Evolutionary conservation across 2,888 invertebrate genomes (phyloP), one percentile per base, ranked within the genome.

Genomic region (Halictus quadricinctus): DNA sequence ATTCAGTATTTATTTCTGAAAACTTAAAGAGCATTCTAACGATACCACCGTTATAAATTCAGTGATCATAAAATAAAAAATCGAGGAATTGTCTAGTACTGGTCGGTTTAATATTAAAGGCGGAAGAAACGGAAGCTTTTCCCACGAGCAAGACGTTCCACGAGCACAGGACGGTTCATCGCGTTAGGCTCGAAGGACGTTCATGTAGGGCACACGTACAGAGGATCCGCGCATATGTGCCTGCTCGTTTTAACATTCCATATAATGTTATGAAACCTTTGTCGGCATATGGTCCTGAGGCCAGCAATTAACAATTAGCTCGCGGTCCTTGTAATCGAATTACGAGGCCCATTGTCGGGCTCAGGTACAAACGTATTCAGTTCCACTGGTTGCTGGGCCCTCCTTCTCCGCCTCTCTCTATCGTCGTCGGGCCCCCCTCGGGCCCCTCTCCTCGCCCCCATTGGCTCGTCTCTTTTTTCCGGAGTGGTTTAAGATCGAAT

Each of bases 261-360:
- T 87, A 87, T 90, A 90, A 90, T 90, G 90, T 93, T 91, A 90
- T 90, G 88, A 88, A 88, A 89, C 91, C 92, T 93, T 93, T 93
- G 93, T 94, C 93, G 93, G 93, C 91, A 85, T 79, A 87, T 83
- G 88, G 88, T 88, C 88, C 90, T 87, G 89, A 91, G 91, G 91
- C 92, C 93, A 92, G 93, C 94, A 94, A 94, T 94, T 94, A 94
- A 94, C 94, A 94, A 94, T 94, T 94, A 94, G 94, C 94, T 91
- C 94, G 94, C 94, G 94, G 94, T 94, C 93, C 94, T 94, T 94
- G 94, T 94, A 94, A 94, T 94, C 94, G 94, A 94, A 94, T 94
- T 94, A 94, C 94, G 92, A 82, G 87, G 91, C 83, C 92, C 88
- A 94, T 94, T 94, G 94, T 94, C 94, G 94, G 94, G 91, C 87